Base-by-base conservation (phyloP, 2,113 vertebrate genomes). In the Myxocyprinus asiaticus region DNA sequence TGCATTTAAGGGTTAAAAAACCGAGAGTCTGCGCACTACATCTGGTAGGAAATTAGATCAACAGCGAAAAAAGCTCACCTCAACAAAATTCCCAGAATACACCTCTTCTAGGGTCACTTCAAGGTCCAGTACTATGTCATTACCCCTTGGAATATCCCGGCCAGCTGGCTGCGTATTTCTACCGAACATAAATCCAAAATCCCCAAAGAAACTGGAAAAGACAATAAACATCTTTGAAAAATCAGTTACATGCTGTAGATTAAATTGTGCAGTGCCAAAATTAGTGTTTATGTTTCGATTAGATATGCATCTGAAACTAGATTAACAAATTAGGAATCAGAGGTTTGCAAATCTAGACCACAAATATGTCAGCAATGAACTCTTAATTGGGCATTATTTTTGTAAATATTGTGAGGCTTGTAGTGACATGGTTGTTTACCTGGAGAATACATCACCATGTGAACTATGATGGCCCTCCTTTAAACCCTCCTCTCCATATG, bases 111-210 rank as follows among this genome's bases (percentile, higher is more conserved):
- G 90, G 0, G 97, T 99, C 81, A 99, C 98, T 91, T 99, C 98
- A 81, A 99, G 92, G 84, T 99, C 98, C 45, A 99, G 94, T 0
- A 98, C 88, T 58, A 99, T 97, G 86, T 99, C 98, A 62, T 96
- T 99, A 87, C 98, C 98, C 86, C 96, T 92, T 73, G 98, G 98
- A 86, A 99, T 98, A 90, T 99, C 99, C 81, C 95, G 91, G 91
- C 98, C 96, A 74, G 98, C 96, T 42, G 98, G 96, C 55, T 96
- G 95, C 77, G 96, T 92, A 86, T 93, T 96, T 47, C 97, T 97
- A 88, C 97, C 97, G 81, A 99, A 99, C 96, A 99, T 98, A 89
- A 99, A 98, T 4, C 97, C 98, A 83, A 99, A 99, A 89, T 99
- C 97, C 7, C 98, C 98, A 89, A 99, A 99, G 90, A 99, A 99